phyloP scores from a whole-genome alignment of 2,888 invertebrate species.

The Amiota minor region DNA sequence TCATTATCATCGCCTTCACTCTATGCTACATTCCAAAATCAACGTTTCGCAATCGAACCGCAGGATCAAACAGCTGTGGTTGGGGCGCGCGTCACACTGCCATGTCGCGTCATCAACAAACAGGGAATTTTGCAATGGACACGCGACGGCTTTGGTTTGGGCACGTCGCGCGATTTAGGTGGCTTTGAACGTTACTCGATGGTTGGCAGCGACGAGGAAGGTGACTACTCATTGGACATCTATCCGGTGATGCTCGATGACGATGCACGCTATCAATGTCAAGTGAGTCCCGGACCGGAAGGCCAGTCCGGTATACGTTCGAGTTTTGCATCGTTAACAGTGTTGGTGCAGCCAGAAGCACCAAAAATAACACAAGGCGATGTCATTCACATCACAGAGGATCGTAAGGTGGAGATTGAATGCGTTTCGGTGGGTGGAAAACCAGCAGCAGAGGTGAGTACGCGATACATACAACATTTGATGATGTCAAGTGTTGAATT shows the following conservation, averaged over 20 bases:
- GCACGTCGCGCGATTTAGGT: slow-evolving; percentile 89
- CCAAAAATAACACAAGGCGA: slow-evolving; percentile 91
- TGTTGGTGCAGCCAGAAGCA: slow-evolving; percentile 91
- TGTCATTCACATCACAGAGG: slow-evolving; percentile 89
- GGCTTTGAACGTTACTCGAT: slow-evolving; percentile 95
- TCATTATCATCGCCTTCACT: slow-evolving; percentile 51
- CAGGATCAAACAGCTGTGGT: slow-evolving; percentile 91
- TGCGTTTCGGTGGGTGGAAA: slow-evolving; percentile 93
- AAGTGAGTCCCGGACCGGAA: slow-evolving; percentile 87
- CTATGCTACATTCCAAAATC: slow-evolving; percentile 74
- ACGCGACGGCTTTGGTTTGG: slow-evolving; percentile 95
- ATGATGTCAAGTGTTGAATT: slow-evolving; percentile 16
- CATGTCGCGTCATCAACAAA: slow-evolving; percentile 91
- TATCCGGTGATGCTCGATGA: slow-evolving; percentile 92
- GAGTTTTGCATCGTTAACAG: slow-evolving; percentile 84
- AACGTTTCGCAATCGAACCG: slow-evolving; percentile 93
- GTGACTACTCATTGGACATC: slow-evolving; percentile 91
- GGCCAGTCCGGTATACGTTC: slow-evolving; percentile 88
- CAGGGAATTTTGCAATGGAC: slow-evolving; percentile 96
- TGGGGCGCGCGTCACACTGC: slow-evolving; percentile 89
- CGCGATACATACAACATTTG: neutral
- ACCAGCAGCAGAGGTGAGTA: slow-evolving; percentile 90
- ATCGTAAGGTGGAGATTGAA: slow-evolving; percentile 90
- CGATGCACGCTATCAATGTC: slow-evolving; percentile 94
- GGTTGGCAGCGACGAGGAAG: slow-evolving; percentile 96